Conservation (phyloP, 2,113 vertebrate species). For the Trachemys scripta region DNA sequence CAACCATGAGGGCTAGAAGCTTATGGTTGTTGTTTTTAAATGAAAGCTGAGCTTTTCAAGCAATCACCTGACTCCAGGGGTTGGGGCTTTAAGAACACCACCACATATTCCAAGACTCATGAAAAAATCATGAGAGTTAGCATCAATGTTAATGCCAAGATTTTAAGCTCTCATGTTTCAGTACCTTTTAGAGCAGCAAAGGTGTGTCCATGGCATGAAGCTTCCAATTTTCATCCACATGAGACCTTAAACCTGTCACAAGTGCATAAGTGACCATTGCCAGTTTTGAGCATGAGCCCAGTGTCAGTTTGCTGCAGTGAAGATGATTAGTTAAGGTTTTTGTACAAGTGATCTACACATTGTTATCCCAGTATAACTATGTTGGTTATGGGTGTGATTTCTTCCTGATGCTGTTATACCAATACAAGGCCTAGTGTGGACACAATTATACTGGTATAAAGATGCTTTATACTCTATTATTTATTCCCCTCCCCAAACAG, state of each 20-base stretch:
- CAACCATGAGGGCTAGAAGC: not conserved
- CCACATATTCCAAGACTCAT: conserved; percentile 37
- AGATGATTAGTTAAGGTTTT: not conserved
- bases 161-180: not conserved
- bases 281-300: not conserved
- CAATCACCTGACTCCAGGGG: not conserved
- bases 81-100: not conserved
- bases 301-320: not conserved
- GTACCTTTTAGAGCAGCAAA: not conserved
- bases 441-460: not conserved
- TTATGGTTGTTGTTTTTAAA: not conserved
- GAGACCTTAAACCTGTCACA: not conserved
- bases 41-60: conserved; percentile 35
- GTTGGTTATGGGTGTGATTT: not conserved
- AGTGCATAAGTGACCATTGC: not conserved
- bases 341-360: not conserved
- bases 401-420: not conserved
- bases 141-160: conserved; percentile 14
- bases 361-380: not conserved
- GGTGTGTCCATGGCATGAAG: not conserved
- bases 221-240: not conserved
- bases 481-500: not conserved
- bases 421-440: not conserved
- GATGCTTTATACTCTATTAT: not conserved
- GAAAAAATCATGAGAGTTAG: not conserved